Evolutionary conservation across 2,888 invertebrate genomes (phyloP).

Genomic region (Meta bourneti): DNA sequence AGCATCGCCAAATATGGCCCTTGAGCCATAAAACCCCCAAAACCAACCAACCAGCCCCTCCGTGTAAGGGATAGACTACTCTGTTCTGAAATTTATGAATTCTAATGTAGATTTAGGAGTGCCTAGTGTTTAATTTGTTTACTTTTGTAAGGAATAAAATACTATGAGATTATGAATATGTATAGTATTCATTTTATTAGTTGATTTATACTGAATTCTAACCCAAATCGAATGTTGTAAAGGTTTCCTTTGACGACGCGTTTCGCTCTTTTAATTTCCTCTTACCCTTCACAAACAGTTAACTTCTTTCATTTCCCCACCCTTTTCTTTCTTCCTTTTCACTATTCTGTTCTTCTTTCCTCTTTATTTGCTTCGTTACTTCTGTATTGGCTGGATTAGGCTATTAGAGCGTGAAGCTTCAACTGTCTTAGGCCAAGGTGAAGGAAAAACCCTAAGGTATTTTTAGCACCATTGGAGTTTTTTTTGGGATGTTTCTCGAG

Average conservation of each 20-base stretch:
- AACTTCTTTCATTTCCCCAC: constrained; percentile 21
- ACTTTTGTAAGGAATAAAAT: too few species aligned
- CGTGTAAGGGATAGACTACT: too few species aligned
- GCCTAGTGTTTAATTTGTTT: too few species aligned
- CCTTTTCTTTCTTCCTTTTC: neutral
- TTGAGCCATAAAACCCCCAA: too few species aligned
- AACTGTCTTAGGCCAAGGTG: constrained; percentile 40
- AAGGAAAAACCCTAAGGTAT: constrained; percentile 35
- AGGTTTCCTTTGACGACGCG: constrained; percentile 19
- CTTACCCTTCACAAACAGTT: constrained; percentile 42
- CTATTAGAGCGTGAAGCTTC: constrained; percentile 59
- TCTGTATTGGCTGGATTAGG: constrained; percentile 66
- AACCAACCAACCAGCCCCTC: too few species aligned
- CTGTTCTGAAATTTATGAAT: too few species aligned
- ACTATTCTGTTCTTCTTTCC: constrained; percentile 6
- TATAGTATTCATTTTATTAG: neutral
- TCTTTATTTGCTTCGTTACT: constrained; percentile 64
- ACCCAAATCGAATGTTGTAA: constrained; percentile 35
- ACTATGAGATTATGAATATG: too few species aligned
- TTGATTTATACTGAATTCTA: neutral
- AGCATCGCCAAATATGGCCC: too few species aligned
- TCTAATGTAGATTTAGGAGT: too few species aligned
- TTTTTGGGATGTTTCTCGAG: neutral
- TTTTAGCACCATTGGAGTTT: constrained; percentile 40
- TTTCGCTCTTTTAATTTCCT: constrained; percentile 5